Base-by-base conservation (phyloP, 2,797 vertebrate genomes). In the Coendou prehensilis region DNA sequence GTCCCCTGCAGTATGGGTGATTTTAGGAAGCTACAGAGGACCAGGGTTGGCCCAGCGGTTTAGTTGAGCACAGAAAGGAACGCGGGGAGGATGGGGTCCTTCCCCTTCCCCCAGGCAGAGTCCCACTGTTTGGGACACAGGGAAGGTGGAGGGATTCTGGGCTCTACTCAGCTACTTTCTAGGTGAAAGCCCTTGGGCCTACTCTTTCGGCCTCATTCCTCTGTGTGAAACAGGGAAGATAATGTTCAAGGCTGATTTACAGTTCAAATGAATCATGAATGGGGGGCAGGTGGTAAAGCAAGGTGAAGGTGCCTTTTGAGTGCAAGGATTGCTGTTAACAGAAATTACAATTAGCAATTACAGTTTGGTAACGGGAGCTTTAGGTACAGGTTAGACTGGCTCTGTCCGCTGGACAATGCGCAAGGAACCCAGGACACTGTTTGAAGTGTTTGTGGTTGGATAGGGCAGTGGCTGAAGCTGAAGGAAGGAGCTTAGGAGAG, bases 401-500 rank as follows among this genome's bases (percentile, higher is more conserved):
- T 45, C 63, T 84, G 57, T 30, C 54, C 1, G 3, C 81, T 20
- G 45, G 56, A 52, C 26, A 54, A 15, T 0, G 41, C 33, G 5
- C 13, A n/a, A 61, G 67, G 56, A 73, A 54, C 14, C 9, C 15
- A 1, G 11, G 64, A 37, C 22, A 6, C 30, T 2, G 22, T 7
- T 23, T 6, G 33, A 78, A 81, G 81, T 14, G 2, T 3, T 8
- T 17, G 41, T 0, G 7, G 52, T 10, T 6, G 28, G 84, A 4
- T 1, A 15, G 22, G 9, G 23, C 33, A 79, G n/a, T 6, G 26
- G 47, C 0, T 20, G 41, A 45, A 41, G 80, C 50, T 3, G 41
- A 67, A 89, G 23, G 30, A 78, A 82, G 61, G 71, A n/a, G 61
- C 82, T 83, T 75, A 45, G 17, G 52, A 92, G 69, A 64, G 33